Evolutionary conservation across 1,140 invertebrate genomes (phyloP).

Genomic region (Lineus longissimus): DNA sequence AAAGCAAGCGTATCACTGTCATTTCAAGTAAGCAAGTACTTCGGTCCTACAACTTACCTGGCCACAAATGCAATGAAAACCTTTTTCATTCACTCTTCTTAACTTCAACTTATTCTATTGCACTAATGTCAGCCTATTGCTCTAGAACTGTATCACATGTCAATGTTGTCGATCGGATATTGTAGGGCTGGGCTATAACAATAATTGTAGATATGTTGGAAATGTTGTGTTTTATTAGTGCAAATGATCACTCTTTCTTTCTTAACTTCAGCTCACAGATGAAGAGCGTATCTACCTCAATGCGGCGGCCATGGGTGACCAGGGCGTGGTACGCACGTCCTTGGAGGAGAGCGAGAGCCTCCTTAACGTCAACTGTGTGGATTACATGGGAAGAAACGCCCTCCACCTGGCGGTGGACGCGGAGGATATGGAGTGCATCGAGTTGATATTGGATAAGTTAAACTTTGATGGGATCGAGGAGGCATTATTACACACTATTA

Average conservation of each 20-base stretch:
- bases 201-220: too few relatives aligned
- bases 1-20: too few relatives aligned
- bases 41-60: too few relatives aligned
- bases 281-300: conserved; percentile 54
- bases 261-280: conserved; percentile 46
- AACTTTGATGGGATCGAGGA: conserved; percentile 50
- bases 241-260: background rate
- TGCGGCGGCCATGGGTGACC: conserved; percentile 50
- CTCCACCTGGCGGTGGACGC: conserved; percentile 51
- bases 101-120: too few relatives aligned
- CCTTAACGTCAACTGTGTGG: conserved; percentile 47
- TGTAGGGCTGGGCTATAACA: too few relatives aligned
- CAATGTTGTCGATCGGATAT: too few relatives aligned
- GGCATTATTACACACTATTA: conserved; percentile 52
- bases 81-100: too few relatives aligned
- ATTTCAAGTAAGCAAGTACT: too few relatives aligned
- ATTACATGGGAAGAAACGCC: conserved; percentile 49
- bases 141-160: too few relatives aligned
- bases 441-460: conserved; percentile 44
- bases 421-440: conserved; percentile 48
- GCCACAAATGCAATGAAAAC: too few relatives aligned
- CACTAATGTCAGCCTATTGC: too few relatives aligned
- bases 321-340: conserved; percentile 43
- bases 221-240: too few relatives aligned
- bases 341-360: conserved; percentile 39